Evolutionary conservation across 2,888 invertebrate genomes (phyloP), one percentile per base, ranked within the genome.

Genomic region (Oscheius sp.): DNA sequence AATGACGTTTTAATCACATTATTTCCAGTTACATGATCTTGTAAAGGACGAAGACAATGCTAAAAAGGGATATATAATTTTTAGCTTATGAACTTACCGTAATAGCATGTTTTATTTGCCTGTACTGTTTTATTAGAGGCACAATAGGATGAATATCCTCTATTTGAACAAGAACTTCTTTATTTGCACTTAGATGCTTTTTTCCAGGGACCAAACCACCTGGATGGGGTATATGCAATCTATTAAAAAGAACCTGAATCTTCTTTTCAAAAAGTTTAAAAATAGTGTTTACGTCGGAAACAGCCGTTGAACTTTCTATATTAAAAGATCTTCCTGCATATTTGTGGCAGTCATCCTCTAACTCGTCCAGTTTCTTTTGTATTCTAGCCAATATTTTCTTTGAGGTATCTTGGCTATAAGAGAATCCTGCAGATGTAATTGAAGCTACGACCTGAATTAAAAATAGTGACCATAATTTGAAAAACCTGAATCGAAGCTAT

Each of bases 151-250:
- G 75, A 6, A 73, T 70, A 20, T 33, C 37, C 0, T 20, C 46
- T 29, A 79, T 65, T 31, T 74, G 71, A 25, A 73, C 69, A 55
- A 79, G 69, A 27, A 79, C 72, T 12, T 45, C 37, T 31, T 75
- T 77, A 50, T 72, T 76, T 5, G 78, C 73, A 29, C 71, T 69
- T 17, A 78, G 57, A 65, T 78, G 75, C 25, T 55, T 53, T 25
- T 64, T 72, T 1, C 61, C 25, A 33, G 55, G 42, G 3, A 34
- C 29, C n/a, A 20, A 27, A 15, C 69, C 69, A 34, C 71, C 73
- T n/a, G 79, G 79, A 69, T 77, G 72, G 27, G 75, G 70, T 23
- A 79, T 70, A 6, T 73, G 61, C 8, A 79, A 68, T 5, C 65
- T 69, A 33, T 63, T 39, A 61, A 79, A 79, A 3, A 79, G 55